Percentiles rank a stretch among this genome's conserved stretches.
These are phyloP conservation scores for Marcusenius ussheri DNA, from an alignment of 2,113 vertebrate species.

Conservation along the genomic window DNA sequence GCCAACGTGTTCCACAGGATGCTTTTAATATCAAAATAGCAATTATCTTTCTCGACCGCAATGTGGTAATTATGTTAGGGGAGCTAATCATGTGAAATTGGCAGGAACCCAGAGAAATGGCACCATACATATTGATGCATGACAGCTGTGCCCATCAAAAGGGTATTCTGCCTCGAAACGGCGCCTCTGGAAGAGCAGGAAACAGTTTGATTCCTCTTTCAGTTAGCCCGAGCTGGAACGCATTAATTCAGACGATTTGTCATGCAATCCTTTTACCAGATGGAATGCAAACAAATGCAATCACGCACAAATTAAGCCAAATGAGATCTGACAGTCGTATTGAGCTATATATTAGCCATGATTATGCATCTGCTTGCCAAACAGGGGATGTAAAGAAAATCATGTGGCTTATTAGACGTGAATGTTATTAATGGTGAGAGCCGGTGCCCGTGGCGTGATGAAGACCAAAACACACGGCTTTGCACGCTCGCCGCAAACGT, in stretches of 20 bases:
- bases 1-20: constrained; percentile 28
- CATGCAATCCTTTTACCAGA: constrained; percentile 52
- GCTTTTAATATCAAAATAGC: constrained; percentile 43
- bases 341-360: constrained; percentile 62
- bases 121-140: constrained; percentile 38
- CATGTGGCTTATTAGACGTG: constrained; percentile 50
- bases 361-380: constrained; percentile 49
- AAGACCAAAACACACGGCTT: constrained; percentile 31
- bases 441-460: constrained; percentile 46
- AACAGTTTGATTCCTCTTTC: constrained; percentile 45
- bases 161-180: constrained; percentile 38
- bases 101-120: constrained; percentile 11
- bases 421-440: constrained; percentile 59
- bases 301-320: constrained; percentile 58
- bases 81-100: constrained; percentile 36
- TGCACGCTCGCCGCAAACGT: background rate
- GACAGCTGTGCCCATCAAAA: constrained; percentile 46
- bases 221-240: constrained; percentile 40
- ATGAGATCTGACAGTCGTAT: constrained; percentile 62
- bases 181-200: constrained; percentile 39
- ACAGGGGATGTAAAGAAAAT: constrained; percentile 53
- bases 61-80: constrained; percentile 42
- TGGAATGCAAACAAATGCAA: constrained; percentile 62
- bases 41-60: constrained; percentile 46
- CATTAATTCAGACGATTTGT: constrained; percentile 57